phyloP scores from a whole-genome alignment of 1,140 invertebrate genomes.

The Linepithema humile region DNA sequence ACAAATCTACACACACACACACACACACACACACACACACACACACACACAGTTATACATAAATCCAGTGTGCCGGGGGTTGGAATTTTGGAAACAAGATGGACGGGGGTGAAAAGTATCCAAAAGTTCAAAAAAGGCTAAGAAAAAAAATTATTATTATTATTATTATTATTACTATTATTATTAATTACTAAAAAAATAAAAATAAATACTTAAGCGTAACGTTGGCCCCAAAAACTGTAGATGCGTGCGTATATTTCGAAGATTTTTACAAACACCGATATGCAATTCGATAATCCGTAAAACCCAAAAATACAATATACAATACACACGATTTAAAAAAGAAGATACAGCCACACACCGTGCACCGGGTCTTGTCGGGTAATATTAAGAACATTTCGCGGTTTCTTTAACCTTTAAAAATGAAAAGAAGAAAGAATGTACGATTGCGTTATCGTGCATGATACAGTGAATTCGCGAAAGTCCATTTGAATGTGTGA shows the following conservation, averaged over 20 bases:
- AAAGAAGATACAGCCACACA: neutral
- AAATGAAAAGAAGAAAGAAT: neutral
- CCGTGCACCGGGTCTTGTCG: slow-evolving; percentile 67
- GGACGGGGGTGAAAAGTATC: slow-evolving; percentile 69
- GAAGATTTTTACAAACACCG: slow-evolving; percentile 31
- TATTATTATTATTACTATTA: slow-evolving; percentile 52
- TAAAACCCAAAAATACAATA: slow-evolving; percentile 1
- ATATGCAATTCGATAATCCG: slow-evolving; percentile 28
- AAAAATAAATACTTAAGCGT: neutral
- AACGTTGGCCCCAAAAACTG: neutral
- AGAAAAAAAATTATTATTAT: slow-evolving; percentile 68
- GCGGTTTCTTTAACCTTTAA: slow-evolving; percentile 71
- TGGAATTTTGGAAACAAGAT: slow-evolving; percentile 1
- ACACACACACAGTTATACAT: slow-evolving; percentile 62
- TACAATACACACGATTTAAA: neutral
- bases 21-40: slow-evolving; percentile 4
- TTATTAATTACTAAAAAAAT: slow-evolving; percentile 20
- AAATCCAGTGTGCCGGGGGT: slow-evolving; percentile 59
- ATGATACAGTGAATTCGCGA: neutral
- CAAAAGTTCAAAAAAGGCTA: slow-evolving; percentile 76
- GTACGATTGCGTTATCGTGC: neutral
- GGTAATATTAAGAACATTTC: slow-evolving; percentile 78
- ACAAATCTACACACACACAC: slow-evolving; percentile 62
- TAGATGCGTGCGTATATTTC: slow-evolving; percentile 61
- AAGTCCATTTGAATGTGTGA: neutral